Conservation (phyloP, 2,113 vertebrate genomes). For the Eonycteris spelaea region DNA sequence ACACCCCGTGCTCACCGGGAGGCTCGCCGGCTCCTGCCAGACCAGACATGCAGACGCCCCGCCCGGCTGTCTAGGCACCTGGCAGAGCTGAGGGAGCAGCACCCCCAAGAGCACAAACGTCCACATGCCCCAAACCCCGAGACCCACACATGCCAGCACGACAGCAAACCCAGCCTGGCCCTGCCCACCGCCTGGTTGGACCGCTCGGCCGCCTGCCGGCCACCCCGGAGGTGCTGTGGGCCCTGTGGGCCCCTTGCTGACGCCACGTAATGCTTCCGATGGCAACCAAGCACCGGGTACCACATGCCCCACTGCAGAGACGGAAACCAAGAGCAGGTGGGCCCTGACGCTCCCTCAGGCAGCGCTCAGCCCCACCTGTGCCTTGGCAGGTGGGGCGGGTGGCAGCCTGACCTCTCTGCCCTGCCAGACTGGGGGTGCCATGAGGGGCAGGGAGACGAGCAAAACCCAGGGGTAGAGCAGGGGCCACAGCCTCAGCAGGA, state of each 20-base stretch:
- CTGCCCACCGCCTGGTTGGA: not conserved
- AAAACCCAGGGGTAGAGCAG: fast-evolving
- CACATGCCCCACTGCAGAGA: not conserved
- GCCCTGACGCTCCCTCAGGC: not conserved
- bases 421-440: not conserved
- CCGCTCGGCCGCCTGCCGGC: not conserved
- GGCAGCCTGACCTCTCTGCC: not conserved
- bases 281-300: fast-evolving
- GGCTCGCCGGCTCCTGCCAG: not conserved
- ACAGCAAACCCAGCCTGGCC: not conserved
- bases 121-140: not conserved
- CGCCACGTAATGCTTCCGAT: fast-evolving
- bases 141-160: not conserved
- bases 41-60: not conserved
- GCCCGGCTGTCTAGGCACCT: too few relatives aligned
- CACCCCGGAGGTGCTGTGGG: fast-evolving
- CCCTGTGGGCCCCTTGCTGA: fast-evolving
- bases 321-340: not conserved
- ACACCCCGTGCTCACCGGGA: not conserved
- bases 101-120: not conserved
- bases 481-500: not conserved
- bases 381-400: not conserved
- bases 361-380: fast-evolving
- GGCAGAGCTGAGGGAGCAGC: not conserved
- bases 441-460: too few relatives aligned